phyloP scores from a whole-genome alignment of 2,113 vertebrate genomes.

The Nothobranchius furzeri region DNA sequence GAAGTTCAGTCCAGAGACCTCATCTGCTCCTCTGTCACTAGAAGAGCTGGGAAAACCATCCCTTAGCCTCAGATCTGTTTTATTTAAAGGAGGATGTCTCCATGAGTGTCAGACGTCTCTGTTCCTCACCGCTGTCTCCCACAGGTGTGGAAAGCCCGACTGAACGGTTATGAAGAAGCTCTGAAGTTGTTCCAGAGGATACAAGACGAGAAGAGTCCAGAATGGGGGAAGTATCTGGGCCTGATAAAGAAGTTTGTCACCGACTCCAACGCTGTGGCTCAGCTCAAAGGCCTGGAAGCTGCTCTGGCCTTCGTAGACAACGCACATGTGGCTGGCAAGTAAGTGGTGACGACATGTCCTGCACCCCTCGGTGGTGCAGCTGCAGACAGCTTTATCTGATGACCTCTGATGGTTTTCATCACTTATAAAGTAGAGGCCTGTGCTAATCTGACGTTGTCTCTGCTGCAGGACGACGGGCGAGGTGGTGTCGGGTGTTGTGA shows the following conservation, averaged over 20 bases:
- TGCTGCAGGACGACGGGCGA: conserved; percentile 91
- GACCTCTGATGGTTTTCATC: too few species aligned
- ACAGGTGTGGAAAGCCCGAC: conserved; percentile 96
- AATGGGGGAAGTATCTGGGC: conserved; percentile 96
- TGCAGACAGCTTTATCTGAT: too few species aligned
- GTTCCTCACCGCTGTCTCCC: conserved; percentile 15
- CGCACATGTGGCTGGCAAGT: conserved; percentile 94
- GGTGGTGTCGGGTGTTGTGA: conserved; percentile 94
- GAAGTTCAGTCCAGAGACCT: too few species aligned
- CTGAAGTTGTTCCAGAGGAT: conserved; percentile 94
- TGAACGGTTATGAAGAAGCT: conserved; percentile 96
- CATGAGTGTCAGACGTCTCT: neutral
- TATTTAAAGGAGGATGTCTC: too few species aligned
- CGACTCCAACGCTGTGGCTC: conserved; percentile 96
- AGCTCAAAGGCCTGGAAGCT: conserved; percentile 96
- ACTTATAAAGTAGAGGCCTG: too few species aligned
- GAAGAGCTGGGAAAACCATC: too few species aligned
- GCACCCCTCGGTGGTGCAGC: too few species aligned
- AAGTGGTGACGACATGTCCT: conserved; percentile 68
- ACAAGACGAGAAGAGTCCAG: conserved; percentile 93
- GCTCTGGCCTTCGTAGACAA: conserved; percentile 90
- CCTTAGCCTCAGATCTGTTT: too few species aligned
- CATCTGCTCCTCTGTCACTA: too few species aligned
- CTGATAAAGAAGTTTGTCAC: conserved; percentile 97
- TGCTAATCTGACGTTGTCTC: neutral